phyloP scores from a whole-genome alignment of 2,797 vertebrate species.

The Microtus californicus region DNA sequence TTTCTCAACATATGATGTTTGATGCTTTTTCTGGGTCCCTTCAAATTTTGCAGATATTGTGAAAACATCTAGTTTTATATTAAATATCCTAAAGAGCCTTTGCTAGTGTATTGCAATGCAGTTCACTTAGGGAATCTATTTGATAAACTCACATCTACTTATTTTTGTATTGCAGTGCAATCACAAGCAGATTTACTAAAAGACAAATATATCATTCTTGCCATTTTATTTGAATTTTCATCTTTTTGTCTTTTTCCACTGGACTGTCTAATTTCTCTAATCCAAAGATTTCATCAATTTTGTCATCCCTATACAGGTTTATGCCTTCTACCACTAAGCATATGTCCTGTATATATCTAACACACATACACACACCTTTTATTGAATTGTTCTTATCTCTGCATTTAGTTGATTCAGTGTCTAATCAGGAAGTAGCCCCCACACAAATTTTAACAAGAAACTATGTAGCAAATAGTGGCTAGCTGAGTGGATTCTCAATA shows the following conservation, averaged over 20 bases:
- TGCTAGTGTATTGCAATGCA: neutral
- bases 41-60: neutral
- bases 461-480: too few relatives aligned
- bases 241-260: neutral
- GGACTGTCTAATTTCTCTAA: neutral
- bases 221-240: neutral
- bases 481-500: neutral
- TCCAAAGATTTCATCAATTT: neutral
- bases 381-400: neutral
- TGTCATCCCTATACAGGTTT: neutral
- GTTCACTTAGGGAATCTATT: neutral
- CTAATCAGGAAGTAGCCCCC: neutral
- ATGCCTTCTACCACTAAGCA: neutral
- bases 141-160: neutral
- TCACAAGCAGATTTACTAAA: neutral
- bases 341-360: neutral
- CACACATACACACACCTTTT: neutral
- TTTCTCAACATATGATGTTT: neutral
- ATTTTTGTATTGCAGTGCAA: neutral
- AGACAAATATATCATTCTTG: neutral
- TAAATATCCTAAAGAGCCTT: neutral
- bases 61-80: neutral
- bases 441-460: too few relatives aligned
- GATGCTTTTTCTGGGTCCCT: neutral
- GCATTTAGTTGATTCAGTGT: neutral